Percentiles rank a stretch among this genome's conserved stretches.
These are phyloP conservation scores for Muscina levida DNA, from an alignment of 2,888 invertebrate genomes.

Conservation along the genomic window DNA sequence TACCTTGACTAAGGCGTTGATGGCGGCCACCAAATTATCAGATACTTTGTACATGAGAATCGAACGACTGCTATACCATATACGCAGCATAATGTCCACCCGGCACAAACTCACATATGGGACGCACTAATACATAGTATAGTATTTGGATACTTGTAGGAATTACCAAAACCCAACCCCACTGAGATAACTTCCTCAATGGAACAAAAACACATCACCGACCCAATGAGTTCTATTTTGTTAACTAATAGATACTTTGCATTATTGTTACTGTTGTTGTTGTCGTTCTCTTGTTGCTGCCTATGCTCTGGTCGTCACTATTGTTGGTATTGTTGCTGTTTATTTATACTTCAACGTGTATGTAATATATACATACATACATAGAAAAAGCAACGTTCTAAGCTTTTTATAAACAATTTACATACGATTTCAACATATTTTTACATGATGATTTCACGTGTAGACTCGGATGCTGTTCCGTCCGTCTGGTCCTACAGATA, in stretches of 20 bases:
- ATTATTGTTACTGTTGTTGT: background rate
- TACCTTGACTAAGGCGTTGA: constrained; percentile 41
- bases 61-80: background rate
- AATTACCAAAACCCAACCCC: constrained; percentile 2
- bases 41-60: constrained; percentile 26
- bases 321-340: constrained; percentile 27
- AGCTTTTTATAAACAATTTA: constrained; percentile 45
- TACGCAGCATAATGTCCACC: too few relatives aligned
- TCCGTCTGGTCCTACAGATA: too few relatives aligned
- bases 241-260: constrained; percentile 28
- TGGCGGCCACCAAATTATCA: constrained; percentile 38
- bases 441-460: constrained; percentile 16
- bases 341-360: constrained; percentile 13
- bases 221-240: background rate
- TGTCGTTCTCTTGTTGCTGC: background rate
- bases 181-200: constrained; percentile 10
- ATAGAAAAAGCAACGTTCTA: constrained; percentile 11
- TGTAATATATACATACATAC: too few relatives aligned
- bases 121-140: background rate
- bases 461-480: background rate
- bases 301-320: too few relatives aligned
- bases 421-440: constrained; percentile 5
- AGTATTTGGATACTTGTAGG: constrained; percentile 4
- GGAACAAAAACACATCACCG: background rate
- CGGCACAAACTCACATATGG: too few relatives aligned